Percentiles rank a stretch among this genome's conserved stretches.
phyloP scores from a whole-genome alignment of 2,797 vertebrate genomes.

The Ctenochaetus hawaiiensis region DNA sequence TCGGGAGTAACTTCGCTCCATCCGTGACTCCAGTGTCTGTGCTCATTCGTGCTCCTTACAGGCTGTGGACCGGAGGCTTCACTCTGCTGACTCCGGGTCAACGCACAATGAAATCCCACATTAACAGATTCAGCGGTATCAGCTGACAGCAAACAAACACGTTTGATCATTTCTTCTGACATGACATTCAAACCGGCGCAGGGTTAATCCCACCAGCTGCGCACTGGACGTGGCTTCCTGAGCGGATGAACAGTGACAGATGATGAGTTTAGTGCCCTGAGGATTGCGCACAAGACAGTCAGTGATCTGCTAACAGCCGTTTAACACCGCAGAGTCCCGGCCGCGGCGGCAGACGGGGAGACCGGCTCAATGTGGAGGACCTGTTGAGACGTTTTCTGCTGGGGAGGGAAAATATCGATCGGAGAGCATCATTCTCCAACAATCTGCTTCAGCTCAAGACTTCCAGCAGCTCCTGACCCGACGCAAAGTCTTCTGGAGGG shows the following conservation, averaged over 20 bases:
- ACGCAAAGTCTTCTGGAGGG: constrained; percentile 30
- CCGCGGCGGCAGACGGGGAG: constrained; percentile 39
- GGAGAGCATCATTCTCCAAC: neutral
- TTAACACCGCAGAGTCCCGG: constrained; percentile 56
- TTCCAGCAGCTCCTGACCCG: neutral
- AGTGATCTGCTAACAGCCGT: constrained; percentile 74
- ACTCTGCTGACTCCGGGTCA: neutral
- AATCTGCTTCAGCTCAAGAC: neutral
- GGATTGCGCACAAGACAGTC: constrained; percentile 78
- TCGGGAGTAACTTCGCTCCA: neutral
- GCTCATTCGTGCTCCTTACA: neutral
- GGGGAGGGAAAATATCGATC: neutral
- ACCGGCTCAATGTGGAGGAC: constrained; percentile 27
- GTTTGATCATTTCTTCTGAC: constrained; percentile 39
- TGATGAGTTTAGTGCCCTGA: constrained; percentile 78
- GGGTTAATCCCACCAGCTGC: constrained; percentile 76
- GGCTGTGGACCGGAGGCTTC: neutral
- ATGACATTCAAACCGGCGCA: constrained; percentile 43
- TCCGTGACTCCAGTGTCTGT: neutral
- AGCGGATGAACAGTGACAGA: constrained; percentile 79
- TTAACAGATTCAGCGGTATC: constrained; percentile 12
- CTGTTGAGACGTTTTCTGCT: constrained; percentile 37
- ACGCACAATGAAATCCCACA: constrained; percentile 1
- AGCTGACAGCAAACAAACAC: constrained; percentile 7
- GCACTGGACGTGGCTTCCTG: constrained; percentile 66